These are phyloP conservation scores for Collichthys lucidus DNA, from an alignment of 2,113 vertebrate genomes.

Conservation along the genomic window DNA sequence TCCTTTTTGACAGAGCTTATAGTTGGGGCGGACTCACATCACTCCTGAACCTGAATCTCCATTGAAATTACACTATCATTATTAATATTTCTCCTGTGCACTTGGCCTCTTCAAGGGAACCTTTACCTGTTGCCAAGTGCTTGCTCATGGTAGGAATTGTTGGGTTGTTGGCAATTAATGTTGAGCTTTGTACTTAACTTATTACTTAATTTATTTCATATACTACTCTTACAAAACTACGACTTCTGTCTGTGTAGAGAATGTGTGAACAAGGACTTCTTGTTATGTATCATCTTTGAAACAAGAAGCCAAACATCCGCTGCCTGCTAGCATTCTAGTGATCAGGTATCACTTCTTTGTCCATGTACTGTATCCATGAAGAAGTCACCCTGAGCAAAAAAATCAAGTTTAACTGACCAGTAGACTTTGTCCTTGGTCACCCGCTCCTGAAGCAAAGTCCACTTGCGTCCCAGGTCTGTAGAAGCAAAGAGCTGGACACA, in stretches of 20 bases:
- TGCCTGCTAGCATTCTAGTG: too few relatives aligned
- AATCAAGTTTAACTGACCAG: slow-evolving; percentile 84
- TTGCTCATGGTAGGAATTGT: too few relatives aligned
- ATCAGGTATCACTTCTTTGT: not conserved
- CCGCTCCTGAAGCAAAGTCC: slow-evolving; percentile 92
- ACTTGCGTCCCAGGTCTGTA: slow-evolving; percentile 91
- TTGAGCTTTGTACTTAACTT: too few relatives aligned
- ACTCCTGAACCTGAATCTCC: too few relatives aligned
- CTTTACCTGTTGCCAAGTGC: too few relatives aligned
- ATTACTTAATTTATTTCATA: too few relatives aligned
- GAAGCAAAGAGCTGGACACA: slow-evolving; percentile 89
- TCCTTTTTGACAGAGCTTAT: too few relatives aligned
- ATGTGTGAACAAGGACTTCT: not conserved
- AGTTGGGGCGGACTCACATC: too few relatives aligned
- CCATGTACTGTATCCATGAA: not conserved
- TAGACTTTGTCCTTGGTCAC: slow-evolving; percentile 94
- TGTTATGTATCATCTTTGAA: not conserved
- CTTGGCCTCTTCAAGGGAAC: too few relatives aligned
- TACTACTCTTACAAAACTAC: not conserved
- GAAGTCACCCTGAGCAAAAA: not conserved
- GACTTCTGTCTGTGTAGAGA: not conserved
- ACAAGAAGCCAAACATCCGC: not conserved
- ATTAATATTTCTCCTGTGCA: too few relatives aligned
- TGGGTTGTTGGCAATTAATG: too few relatives aligned
- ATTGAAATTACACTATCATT: too few relatives aligned